Base-by-base conservation (phyloP, 2,797 vertebrate genomes). In the Distichodus sexfasciatus region DNA sequence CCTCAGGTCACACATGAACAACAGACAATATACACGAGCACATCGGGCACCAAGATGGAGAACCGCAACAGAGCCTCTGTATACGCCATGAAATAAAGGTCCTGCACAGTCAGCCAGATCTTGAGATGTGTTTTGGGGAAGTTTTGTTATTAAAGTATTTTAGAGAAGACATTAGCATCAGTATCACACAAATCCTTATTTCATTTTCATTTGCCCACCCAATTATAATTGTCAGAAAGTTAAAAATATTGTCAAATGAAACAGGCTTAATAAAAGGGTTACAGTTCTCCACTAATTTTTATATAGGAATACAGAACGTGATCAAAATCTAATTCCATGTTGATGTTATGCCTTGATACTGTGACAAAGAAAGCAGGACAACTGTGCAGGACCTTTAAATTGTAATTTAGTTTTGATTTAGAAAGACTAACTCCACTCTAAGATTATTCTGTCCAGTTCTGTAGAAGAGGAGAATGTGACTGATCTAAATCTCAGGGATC, bases 401-500 rank as follows among this genome's bases (percentile, higher is more conserved):
- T 10, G 21, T 24, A 40, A 31, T 47, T 58, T 58, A 31, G 19
- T 41, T 48, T 43, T n/a, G 23, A 29, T 55, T 23, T 7, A 21
- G 28, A 24, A 12, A 7, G 19, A 40, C 38, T 36, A 12, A 15
- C 12, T 29, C 23, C 31, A 31, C 11, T 15, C 29, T 23, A 38
- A 48, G 19, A 14, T 55, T 38, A 46, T 6, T 8, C 9, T 10
- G 21, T 33, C 43, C 31, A 21, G 3, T 19, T 2, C 15, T 41
- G 28, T 62, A 29, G 41, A 38, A 33, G 10, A 28, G 21, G 12
- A 36, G 21, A 61, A 46, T 40, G 23, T 31, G 55, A 33, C 47
- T 35, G 11, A n/a, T 60, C 53, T 44, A 24, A 66, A 53, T 67
- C 71, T 72, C 63, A 66, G 71, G 71, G 63, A 66, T 44, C 44